Evolutionary conservation across 2,888 invertebrate species (phyloP), one percentile per base, ranked within the genome.

Genomic region (Pseudococcus jackbeardsleyi): DNA sequence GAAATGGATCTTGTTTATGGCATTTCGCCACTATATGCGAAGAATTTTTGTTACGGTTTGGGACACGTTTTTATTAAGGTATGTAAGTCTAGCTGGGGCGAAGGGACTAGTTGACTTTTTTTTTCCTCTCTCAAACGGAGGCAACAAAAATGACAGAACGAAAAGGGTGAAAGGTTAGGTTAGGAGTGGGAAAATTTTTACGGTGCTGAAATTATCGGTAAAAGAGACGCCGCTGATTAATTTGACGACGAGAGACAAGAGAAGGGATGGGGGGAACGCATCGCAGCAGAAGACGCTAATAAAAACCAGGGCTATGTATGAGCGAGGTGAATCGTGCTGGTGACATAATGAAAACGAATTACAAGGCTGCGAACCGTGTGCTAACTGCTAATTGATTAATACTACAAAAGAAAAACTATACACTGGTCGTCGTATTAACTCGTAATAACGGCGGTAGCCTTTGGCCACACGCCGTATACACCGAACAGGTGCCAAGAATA

Each of bases 1-100:
- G 26, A 84, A 84, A 84, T 84, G 48, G 50, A 50, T 84, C 84
- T 84, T 84, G 84, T 84, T 84, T 84, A 84, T 84, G 26, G 50
- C 50, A 42, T 79, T 79, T 79, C 79, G 42, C 79, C 79, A 79
- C 79, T 42, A 79, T 79, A 79, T 33, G 33, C 22, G 79, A n/a
- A 46, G 46, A 79, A 42, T 79, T 79, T 79, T 79, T 42, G 79
- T 79, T 79, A 79, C 79, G 12, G 33, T 77, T 77, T 77, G 39
- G 77, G 39, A 77, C 77, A 79, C 42, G 79, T 79, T 79, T 72
- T 79, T 79, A 79, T 79, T 79, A 79, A 79, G 79, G 42, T 46
- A 77, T 77, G 26, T 17, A 77, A 8, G 64, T 64, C 22, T 8
- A 64, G 19, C 26, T 17, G 5, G 17, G 17, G 39, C 17, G 17